Evolutionary conservation across 1,140 invertebrate genomes (phyloP).

Genomic region (Vollenhovia emeryi): DNA sequence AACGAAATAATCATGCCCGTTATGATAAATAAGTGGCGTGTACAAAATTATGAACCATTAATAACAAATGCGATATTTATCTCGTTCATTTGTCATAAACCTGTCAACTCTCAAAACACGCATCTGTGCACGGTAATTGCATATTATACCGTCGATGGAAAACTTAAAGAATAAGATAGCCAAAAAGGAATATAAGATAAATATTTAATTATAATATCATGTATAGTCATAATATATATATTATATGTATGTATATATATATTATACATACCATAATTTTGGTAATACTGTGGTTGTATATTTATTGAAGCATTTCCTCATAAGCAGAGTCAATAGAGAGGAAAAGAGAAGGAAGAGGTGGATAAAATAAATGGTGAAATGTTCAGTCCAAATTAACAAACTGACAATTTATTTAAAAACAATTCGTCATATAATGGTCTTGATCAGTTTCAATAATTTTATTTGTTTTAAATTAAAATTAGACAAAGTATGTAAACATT

Average conservation of each 20-base stretch:
- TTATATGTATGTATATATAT: no score
- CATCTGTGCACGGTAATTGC: background rate
- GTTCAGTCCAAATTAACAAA: background rate
- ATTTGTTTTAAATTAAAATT: background rate
- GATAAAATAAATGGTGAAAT: background rate
- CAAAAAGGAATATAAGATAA: conserved; percentile 17
- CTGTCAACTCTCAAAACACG: background rate
- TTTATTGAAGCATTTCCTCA: conserved; percentile 51
- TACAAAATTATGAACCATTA: background rate
- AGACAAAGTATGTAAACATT: background rate
- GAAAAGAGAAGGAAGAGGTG: background rate
- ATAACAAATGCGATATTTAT: background rate
- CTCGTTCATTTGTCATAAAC: background rate
- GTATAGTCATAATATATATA: conserved; percentile 18
- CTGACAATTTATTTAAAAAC: background rate
- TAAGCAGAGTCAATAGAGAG: background rate
- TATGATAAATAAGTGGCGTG: no score
- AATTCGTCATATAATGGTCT: background rate
- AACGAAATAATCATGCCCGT: background rate
- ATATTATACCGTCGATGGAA: background rate
- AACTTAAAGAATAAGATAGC: background rate
- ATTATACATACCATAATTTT: conserved; percentile 27
- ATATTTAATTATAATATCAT: conserved; percentile 47
- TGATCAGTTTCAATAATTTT: background rate
- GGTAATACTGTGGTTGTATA: conserved; percentile 46